Base-by-base conservation (phyloP, 2,797 vertebrate genomes). In the Anas acuta region DNA sequence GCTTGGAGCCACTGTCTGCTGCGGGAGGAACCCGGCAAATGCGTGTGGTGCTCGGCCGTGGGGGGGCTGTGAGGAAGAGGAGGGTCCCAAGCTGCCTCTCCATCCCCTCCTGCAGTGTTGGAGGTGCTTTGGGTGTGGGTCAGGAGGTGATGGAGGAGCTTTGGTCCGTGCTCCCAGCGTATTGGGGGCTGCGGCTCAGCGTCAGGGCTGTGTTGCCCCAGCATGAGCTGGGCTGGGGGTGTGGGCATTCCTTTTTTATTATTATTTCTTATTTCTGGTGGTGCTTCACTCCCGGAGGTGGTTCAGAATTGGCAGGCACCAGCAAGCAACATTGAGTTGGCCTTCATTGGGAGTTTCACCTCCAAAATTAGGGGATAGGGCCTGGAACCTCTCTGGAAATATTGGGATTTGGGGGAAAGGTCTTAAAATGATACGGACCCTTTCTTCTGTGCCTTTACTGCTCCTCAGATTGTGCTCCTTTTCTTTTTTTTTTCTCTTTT, bases 41-140 rank as follows among this genome's bases (percentile, higher is more conserved):
- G 2, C 1, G 0, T 25, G 19, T 11, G 43, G 25, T 28, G 79
- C 76, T 65, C 1, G 0, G 51, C 0, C 0, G 11, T 47, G 39
- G 71, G 65, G 61, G 28, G 0, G 0, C 61, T 1, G 1, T 11
- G 39, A 64, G 79, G 33, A 54, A 43, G 47, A 54, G 20, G 20
- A 78, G 49, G 30, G 43, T 79, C 43, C 89, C 71, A 28, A 67
- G 43, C 3, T 0, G 0, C 54, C 15, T 51, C 62, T 70, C 33
- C 2, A 9, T 56, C 26, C 19, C 20, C 21, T 79, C n/a, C 58
- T 51, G 49, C 37, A 35, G 79, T 1, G 0, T 0, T 80, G 51
- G 62, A 85, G 15, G 57, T 8, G 12, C 49, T 61, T 89, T 2
- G 5, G 2, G 13, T 33, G 26, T 53, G 35, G 11, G 43, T 57